phyloP scores from a whole-genome alignment of 92 coral and sea anemone species.

The Porites lobata region DNA sequence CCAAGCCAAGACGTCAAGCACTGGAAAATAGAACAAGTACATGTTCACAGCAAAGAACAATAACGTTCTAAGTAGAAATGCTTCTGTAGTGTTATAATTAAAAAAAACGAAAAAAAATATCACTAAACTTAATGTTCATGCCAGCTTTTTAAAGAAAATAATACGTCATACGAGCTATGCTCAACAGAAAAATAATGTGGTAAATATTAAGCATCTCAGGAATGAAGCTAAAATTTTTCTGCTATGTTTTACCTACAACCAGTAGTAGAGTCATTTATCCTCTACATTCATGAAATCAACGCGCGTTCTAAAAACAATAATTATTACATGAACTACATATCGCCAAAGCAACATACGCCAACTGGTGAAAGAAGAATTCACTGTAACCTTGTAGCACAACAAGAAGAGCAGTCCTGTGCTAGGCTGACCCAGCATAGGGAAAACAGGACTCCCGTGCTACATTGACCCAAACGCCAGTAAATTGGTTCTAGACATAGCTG shows the following conservation, averaged over 20 bases:
- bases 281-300: background rate
- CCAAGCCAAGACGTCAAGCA: background rate
- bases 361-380: background rate
- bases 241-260: background rate
- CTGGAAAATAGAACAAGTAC: background rate
- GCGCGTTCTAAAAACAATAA: background rate
- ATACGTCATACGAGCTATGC: background rate
- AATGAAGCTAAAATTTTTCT: background rate
- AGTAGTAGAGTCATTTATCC: background rate
- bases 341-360: background rate
- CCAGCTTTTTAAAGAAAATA: background rate
- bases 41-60: background rate
- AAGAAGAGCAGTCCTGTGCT: background rate
- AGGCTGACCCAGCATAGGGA: background rate
- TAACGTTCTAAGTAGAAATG: background rate
- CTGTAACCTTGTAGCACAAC: background rate
- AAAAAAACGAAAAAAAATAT: background rate
- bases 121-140: background rate
- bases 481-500: too few relatives aligned
- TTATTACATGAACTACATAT: background rate
- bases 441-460: too few relatives aligned
- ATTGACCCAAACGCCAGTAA: too few relatives aligned
- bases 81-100: background rate
- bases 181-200: slow-evolving; percentile 2
- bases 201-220: background rate